A percentile compares a stretch with the other conserved stretches of the same genome.
These are phyloP conservation scores for Ammospiza caudacuta DNA, from an alignment of 2,113 vertebrate genomes.

Conservation along the genomic window DNA sequence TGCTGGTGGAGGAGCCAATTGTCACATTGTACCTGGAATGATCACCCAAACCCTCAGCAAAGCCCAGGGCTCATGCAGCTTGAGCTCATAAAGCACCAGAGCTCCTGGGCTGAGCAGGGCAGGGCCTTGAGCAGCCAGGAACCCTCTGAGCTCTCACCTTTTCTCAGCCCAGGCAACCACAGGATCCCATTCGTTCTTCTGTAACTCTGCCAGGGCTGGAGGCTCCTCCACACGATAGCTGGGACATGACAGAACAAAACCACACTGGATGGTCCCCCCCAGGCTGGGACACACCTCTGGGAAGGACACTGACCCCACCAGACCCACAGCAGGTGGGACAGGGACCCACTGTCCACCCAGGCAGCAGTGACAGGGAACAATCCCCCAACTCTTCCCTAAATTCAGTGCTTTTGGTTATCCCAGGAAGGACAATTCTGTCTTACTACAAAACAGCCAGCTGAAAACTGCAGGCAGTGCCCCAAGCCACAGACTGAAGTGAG, in stretches of 20 bases:
- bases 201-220: slow-evolving; percentile 88
- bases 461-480: not conserved
- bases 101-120: not conserved
- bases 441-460: not conserved
- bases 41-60: not conserved
- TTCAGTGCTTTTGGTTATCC: not conserved
- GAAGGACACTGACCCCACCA: not conserved
- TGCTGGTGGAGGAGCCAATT: slow-evolving; percentile 90
- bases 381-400: not conserved
- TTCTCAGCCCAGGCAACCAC: slow-evolving; percentile 89
- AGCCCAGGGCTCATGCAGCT: not conserved
- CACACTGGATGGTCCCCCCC: not conserved
- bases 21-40: slow-evolving; percentile 84
- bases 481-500: not conserved
- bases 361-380: not conserved
- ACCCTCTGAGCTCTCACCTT: slow-evolving; percentile 74
- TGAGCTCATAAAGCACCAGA: not conserved
- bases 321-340: not conserved
- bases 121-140: not conserved
- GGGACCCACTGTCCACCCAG: not conserved
- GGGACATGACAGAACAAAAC: slow-evolving; percentile 39
- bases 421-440: not conserved
- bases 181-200: slow-evolving; percentile 95
- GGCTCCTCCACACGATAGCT: slow-evolving; percentile 98
- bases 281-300: not conserved